Evolutionary conservation across 1,140 invertebrate species (phyloP).

Genomic region (Drosophila nigromelanica): DNA sequence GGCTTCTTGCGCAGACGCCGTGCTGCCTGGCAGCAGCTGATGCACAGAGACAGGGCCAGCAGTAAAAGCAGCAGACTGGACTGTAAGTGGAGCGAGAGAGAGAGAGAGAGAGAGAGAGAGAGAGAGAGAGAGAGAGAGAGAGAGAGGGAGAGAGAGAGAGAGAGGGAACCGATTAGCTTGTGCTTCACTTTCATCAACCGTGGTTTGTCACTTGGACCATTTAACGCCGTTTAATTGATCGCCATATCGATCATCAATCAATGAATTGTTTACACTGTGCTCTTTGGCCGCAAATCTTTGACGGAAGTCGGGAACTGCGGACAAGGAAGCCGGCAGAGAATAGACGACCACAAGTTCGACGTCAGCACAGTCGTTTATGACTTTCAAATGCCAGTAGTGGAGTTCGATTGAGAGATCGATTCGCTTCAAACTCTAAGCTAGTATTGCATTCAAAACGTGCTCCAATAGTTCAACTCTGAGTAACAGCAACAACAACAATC

Average conservation of each 20-base stretch:
- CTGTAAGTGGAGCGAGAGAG: conserved; percentile 41
- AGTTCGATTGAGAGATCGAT: conserved; percentile 35
- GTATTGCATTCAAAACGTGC: conserved; percentile 58
- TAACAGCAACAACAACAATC: conserved; percentile 43
- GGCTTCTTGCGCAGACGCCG: conserved; percentile 85
- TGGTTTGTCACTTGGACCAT: conserved; percentile 55
- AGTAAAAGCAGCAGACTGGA: conserved; percentile 48
- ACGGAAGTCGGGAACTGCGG: conserved; percentile 61
- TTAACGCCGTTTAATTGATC: conserved; percentile 74
- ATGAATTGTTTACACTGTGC: conserved; percentile 66
- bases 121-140: background rate
- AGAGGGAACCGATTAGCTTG: conserved; percentile 4
- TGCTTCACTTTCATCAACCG: conserved; percentile 27
- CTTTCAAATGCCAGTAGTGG: conserved; percentile 62
- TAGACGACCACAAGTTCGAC: conserved; percentile 29
- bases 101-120: background rate
- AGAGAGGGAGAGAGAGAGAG: background rate
- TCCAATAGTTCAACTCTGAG: conserved; percentile 1
- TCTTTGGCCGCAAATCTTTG: conserved; percentile 39
- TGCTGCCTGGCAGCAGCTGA: conserved; percentile 42
- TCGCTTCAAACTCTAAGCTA: conserved; percentile 28
- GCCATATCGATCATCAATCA: conserved; percentile 73
- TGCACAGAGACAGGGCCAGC: conserved; percentile 38
- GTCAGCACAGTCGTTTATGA: conserved; percentile 36
- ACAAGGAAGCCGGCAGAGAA: conserved; percentile 57